phyloP scores from a whole-genome alignment of 2,888 invertebrate genomes.

The Hirtodrosophila duncani region DNA sequence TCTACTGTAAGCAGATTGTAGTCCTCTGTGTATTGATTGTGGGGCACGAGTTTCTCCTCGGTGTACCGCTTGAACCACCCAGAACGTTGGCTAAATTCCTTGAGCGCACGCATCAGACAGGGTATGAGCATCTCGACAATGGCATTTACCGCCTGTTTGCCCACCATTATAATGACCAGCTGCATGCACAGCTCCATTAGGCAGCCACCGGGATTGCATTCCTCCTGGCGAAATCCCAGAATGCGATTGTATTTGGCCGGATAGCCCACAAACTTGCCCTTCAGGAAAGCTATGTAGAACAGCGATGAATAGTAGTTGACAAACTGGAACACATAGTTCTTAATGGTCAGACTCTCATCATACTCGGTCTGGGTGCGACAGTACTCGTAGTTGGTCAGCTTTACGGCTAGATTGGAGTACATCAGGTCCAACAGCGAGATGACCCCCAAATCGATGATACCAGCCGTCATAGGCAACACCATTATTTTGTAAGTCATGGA shows the following conservation, averaged over 20 bases:
- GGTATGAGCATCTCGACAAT: slow-evolving; percentile 88
- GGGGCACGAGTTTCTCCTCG: slow-evolving; percentile 78
- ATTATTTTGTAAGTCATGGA: slow-evolving; percentile 82
- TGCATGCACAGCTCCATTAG: slow-evolving; percentile 92
- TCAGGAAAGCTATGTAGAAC: slow-evolving; percentile 89
- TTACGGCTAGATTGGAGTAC: slow-evolving; percentile 83
- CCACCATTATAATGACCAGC: slow-evolving; percentile 90
- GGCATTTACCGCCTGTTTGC: slow-evolving; percentile 89
- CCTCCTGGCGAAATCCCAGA: slow-evolving; percentile 85
- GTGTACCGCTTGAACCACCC: slow-evolving; percentile 77
- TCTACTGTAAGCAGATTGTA: slow-evolving; percentile 83
- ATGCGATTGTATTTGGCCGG: slow-evolving; percentile 87
- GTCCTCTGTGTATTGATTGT: slow-evolving; percentile 87
- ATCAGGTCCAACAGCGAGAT: slow-evolving; percentile 87
- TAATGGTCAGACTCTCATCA: slow-evolving; percentile 90
- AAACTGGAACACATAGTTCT: slow-evolving; percentile 92
- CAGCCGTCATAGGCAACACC: slow-evolving; percentile 87
- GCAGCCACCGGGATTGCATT: slow-evolving; percentile 91
- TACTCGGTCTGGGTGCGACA: slow-evolving; percentile 91
- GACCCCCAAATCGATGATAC: slow-evolving; percentile 86
- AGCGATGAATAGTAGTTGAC: slow-evolving; percentile 93
- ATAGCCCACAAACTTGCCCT: slow-evolving; percentile 88
- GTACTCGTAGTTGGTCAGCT: slow-evolving; percentile 86
- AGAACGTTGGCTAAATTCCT: slow-evolving; percentile 78
- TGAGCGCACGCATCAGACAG: slow-evolving; percentile 79